Percentiles rank a stretch among this genome's conserved stretches.
Evolutionary conservation across 2,797 vertebrate genomes (phyloP).

Genomic region (Anas bahamensis): DNA sequence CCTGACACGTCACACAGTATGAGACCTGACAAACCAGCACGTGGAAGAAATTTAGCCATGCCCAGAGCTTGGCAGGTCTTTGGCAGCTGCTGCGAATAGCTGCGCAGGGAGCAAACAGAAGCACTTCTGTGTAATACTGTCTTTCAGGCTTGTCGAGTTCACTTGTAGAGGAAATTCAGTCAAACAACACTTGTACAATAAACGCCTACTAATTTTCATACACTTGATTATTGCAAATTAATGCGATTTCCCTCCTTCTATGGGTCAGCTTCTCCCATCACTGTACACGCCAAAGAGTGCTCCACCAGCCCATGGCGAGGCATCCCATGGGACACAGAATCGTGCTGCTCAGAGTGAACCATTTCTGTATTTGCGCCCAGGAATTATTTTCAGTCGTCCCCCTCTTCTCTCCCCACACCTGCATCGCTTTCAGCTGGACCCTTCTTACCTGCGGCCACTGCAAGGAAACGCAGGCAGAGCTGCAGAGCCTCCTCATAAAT

Average conservation of each 20-base stretch:
- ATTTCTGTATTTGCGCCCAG: accelerated
- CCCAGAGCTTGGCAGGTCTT: neutral
- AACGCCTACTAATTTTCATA: neutral
- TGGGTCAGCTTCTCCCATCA: neutral
- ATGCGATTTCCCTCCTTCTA: neutral
- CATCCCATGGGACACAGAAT: neutral
- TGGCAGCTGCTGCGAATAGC: slow-evolving; percentile 21
- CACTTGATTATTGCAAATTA: neutral
- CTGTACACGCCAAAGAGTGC: neutral
- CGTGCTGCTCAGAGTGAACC: neutral
- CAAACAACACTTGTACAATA: neutral
- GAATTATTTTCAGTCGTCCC: neutral
- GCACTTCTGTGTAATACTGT: neutral
- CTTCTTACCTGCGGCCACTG: neutral
- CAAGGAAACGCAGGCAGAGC: neutral
- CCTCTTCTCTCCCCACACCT: neutral
- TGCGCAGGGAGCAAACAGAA: neutral
- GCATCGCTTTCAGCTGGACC: neutral
- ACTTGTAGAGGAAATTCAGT: neutral
- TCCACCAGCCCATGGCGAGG: neutral
- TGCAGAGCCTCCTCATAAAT: neutral
- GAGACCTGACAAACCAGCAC: slow-evolving; percentile 12
- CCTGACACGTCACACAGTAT: neutral
- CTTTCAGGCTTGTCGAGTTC: slow-evolving; percentile 1
- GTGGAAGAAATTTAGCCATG: neutral